A percentile compares a stretch with the other conserved stretches of the same genome.
Conservation (phyloP, 1,140 invertebrate genomes). For the Metopolophium dirhodum region DNA sequence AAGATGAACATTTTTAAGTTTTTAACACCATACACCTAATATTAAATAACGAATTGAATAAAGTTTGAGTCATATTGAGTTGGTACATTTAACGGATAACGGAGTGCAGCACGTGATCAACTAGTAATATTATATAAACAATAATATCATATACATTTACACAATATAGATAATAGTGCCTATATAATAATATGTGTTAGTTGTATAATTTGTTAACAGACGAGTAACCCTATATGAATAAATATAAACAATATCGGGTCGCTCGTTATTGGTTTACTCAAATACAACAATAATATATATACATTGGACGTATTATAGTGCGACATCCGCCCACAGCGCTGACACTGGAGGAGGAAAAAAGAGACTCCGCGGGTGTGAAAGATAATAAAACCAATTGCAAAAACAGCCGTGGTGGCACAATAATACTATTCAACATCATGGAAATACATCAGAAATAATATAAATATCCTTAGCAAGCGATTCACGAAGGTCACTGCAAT, state of each 20-base stretch:
- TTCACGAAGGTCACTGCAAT: not conserved
- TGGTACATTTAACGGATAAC: too few species aligned
- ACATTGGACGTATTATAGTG: not conserved
- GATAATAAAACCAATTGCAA: not conserved
- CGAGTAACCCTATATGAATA: not conserved
- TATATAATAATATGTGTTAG: too few species aligned
- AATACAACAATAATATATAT: not conserved
- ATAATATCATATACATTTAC: too few species aligned
- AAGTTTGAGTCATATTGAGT: too few species aligned
- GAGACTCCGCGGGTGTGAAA: not conserved
- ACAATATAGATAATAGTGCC: too few species aligned
- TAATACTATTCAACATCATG: not conserved
- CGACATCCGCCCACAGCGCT: not conserved
- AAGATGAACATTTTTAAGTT: too few species aligned
- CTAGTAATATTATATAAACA: too few species aligned
- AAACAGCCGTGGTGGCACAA: not conserved
- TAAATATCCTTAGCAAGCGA: conserved; percentile 10
- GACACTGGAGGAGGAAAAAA: not conserved
- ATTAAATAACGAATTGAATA: too few species aligned
- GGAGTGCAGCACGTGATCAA: too few species aligned
- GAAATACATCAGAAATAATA: not conserved
- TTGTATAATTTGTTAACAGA: not conserved
- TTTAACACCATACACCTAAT: too few species aligned
- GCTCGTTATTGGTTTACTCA: not conserved
- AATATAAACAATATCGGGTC: not conserved